Base-by-base conservation (phyloP, 2,888 invertebrate genomes). In the Cynaeus angustus region DNA sequence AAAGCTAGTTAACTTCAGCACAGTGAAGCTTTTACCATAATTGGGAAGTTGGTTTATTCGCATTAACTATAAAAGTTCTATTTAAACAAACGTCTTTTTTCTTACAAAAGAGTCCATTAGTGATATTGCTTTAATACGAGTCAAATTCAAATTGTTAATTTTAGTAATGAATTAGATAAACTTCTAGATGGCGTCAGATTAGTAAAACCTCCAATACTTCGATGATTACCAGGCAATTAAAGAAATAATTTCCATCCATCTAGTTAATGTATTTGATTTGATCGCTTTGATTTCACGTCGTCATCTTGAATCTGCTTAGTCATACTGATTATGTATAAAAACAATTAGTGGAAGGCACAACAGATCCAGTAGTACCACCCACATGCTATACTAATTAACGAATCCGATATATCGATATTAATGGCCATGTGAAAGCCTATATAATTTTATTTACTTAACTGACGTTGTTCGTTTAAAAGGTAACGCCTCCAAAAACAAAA, bases 371-470 rank as follows among this genome's bases (percentile, higher is more conserved):
- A 72, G 75, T 71, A 73, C 78, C 78, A 75, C 78, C 78, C 77
- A 78, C 78, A 73, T 66, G 62, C 75, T 70, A 73, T 71, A 68
- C 73, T 78, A 79, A 79, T 79, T 78, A 79, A 77, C 75, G 70
- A 78, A 75, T 77, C 73, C 73, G 77, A 77, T 78, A 74, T 74
- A 75, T 73, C 73, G 75, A 77, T 78, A 77, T 78, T 80, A 80
- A 80, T 79, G 78, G 77, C 71, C 73, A 71, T 72, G 72, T 77
- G 78, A 79, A 79, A 80, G 79, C 74, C 76, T 75, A 76, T 81
- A 80, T 81, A 81, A 82, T 82, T 82, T 82, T 82, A 81, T 82
- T 82, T 82, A 80, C 80, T 79, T 79, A 80, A 76, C 80, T 79
- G 80, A 80, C 80, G 77, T 79, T 75, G 75, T 77, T 79, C 77